Conservation (phyloP, 2,888 invertebrate genomes). For the Mystacides longicornis region DNA sequence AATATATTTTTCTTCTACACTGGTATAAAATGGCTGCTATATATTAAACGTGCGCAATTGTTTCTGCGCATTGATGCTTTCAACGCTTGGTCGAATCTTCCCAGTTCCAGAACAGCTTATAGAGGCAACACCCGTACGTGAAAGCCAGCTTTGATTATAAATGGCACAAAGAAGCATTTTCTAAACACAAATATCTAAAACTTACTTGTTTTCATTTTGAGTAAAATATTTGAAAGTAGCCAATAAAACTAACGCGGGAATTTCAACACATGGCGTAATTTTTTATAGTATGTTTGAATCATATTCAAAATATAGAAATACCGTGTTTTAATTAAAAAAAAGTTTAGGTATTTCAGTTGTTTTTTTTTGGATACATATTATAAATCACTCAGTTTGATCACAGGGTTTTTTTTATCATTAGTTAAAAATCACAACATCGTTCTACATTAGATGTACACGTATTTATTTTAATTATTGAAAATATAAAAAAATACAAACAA, state of each 20-base stretch:
- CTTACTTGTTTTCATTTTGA: not conserved
- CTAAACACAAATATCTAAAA: not conserved
- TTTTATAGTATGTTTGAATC: no score
- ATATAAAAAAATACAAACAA: no score
- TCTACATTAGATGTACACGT: no score
- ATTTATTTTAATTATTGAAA: no score
- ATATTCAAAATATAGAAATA: no score
- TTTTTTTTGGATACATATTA: no score
- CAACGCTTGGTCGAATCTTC: slow-evolving; percentile 42
- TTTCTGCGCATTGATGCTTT: slow-evolving; percentile 53
- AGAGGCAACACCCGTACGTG: slow-evolving; percentile 34
- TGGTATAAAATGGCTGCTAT: slow-evolving; percentile 53
- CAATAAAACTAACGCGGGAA: slow-evolving; percentile 51
- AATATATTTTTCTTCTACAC: slow-evolving; percentile 51
- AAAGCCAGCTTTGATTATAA: slow-evolving; percentile 24
- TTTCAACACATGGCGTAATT: slow-evolving; percentile 35
- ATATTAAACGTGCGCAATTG: slow-evolving; percentile 54
- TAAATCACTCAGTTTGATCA: no score
- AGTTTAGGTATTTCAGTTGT: no score
- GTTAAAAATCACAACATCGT: no score
- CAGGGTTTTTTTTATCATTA: no score
- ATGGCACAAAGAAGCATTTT: not conserved
- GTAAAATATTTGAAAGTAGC: not conserved
- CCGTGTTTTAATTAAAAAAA: no score
- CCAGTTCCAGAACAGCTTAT: slow-evolving; percentile 37